phyloP scores from a whole-genome alignment of 2,888 invertebrate genomes.

The Calameuta pallipes region DNA sequence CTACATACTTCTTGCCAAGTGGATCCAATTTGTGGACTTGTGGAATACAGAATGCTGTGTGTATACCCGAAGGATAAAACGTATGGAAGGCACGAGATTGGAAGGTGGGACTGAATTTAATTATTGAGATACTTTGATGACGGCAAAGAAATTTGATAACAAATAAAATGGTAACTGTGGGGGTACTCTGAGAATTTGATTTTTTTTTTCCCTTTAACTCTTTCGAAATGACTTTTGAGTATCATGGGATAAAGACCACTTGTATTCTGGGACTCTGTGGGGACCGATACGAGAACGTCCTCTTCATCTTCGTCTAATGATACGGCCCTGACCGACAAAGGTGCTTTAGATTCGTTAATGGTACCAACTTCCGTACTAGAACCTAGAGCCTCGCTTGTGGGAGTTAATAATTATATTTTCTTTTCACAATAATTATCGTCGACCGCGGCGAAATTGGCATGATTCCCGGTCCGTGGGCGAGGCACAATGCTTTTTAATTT shows the following conservation, averaged over 20 bases:
- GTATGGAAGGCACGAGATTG: background rate
- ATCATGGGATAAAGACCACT: background rate
- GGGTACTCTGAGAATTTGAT: no score
- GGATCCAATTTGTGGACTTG: background rate
- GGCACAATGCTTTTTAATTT: constrained; percentile 24
- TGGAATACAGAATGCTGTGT: background rate
- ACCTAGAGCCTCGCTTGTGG: background rate
- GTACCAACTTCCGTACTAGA: constrained; percentile 15
- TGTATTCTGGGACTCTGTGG: background rate
- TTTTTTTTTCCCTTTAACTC: background rate
- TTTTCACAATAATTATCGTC: constrained; percentile 16
- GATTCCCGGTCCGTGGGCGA: constrained; percentile 8
- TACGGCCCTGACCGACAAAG: constrained; percentile 14
- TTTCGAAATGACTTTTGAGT: background rate
- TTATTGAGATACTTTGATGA: background rate
- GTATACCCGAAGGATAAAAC: background rate
- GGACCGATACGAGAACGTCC: background rate
- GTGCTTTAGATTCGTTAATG: constrained; percentile 3
- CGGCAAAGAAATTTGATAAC: background rate
- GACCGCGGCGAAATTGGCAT: constrained; percentile 17
- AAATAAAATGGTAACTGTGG: background rate
- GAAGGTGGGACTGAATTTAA: background rate
- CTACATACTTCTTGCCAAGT: background rate
- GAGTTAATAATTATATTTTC: constrained; percentile 10
- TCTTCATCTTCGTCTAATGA: constrained; percentile 10